These are phyloP conservation scores for Aythya fuligula DNA, from an alignment of 2,797 vertebrate species.

Conservation along the genomic window DNA sequence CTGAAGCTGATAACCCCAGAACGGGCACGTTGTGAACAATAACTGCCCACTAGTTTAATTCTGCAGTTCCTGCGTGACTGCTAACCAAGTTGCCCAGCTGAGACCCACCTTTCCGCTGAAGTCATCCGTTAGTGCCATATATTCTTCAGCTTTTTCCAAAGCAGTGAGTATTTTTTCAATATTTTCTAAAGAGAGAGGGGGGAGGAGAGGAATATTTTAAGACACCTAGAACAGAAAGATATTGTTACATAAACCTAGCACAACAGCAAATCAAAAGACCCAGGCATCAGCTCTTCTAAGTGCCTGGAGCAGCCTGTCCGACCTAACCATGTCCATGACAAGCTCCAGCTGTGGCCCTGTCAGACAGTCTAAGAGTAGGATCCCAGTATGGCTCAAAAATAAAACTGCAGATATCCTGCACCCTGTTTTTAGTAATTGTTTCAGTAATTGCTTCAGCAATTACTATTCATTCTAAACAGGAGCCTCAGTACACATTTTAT, in stretches of 20 bases:
- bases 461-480: neutral
- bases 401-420: neutral
- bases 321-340: fast-evolving
- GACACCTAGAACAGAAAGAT: neutral
- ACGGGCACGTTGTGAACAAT: neutral
- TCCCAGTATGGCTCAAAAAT: neutral
- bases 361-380: neutral
- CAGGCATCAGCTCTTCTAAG: neutral
- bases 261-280: neutral
- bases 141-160: constrained; percentile 89
- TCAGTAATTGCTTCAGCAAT: neutral
- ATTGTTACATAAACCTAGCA: neutral
- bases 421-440: neutral
- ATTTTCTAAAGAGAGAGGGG: constrained; percentile 63
- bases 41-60: neutral
- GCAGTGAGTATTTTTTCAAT: constrained; percentile 86
- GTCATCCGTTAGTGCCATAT: constrained; percentile 83
- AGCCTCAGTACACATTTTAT: neutral
- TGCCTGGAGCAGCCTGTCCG: neutral
- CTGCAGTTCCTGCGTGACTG: neutral
- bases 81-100: neutral
- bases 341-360: neutral
- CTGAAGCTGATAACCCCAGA: neutral
- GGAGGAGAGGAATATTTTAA: neutral
- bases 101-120: constrained; percentile 89